Conservation (phyloP, 1,140 invertebrate genomes). For the Drosophila nikananu region DNA sequence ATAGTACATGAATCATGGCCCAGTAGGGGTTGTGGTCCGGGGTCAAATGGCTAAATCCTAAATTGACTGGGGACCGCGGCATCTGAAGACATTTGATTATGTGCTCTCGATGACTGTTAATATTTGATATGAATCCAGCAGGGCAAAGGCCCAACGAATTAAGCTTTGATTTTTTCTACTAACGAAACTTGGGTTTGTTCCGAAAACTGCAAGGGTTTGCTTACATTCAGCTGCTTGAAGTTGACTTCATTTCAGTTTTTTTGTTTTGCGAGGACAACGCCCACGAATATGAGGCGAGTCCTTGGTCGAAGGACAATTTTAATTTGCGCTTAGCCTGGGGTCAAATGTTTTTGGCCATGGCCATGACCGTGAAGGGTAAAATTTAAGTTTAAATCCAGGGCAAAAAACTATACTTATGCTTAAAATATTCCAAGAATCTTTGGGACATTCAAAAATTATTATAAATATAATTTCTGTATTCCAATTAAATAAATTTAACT, state of each 20-base stretch:
- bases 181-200: not conserved
- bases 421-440: not conserved
- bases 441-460: not conserved
- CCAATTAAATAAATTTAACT: not conserved
- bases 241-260: not conserved
- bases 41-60: slow-evolving; percentile 20
- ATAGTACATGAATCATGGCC: slow-evolving; percentile 17
- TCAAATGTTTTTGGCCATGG: slow-evolving; percentile 28
- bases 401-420: not conserved
- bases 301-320: slow-evolving; percentile 71
- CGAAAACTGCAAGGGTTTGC: not conserved
- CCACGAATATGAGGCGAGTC: slow-evolving; percentile 13
- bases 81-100: slow-evolving; percentile 29
- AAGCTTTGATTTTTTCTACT: not conserved
- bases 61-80: slow-evolving; percentile 37
- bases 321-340: slow-evolving; percentile 65
- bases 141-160: not conserved
- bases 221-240: not conserved
- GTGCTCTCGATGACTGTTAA: slow-evolving; percentile 30
- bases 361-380: slow-evolving; percentile 26
- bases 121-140: slow-evolving; percentile 18
- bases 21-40: slow-evolving; percentile 40
- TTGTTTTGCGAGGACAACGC: slow-evolving; percentile 22
- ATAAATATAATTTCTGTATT: not conserved
- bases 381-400: slow-evolving; percentile 5